Evolutionary conservation across 1,140 invertebrate genomes (phyloP), one percentile per base, ranked within the genome.

Genomic region (Plutomurus gul): DNA sequence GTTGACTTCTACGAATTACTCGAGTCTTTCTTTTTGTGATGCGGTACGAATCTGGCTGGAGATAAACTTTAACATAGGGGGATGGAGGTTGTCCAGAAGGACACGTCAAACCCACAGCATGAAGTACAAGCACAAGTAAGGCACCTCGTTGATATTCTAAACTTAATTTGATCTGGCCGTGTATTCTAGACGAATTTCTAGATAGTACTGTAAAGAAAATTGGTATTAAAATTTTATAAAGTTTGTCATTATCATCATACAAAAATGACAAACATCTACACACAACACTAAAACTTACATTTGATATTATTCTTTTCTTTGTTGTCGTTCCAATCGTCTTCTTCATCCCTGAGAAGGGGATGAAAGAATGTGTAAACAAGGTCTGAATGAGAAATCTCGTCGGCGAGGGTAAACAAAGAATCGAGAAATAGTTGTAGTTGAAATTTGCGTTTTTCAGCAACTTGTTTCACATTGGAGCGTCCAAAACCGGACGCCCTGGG

Each of bases 351-450:
- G 60, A 98, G 87, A 79, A 99, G 86, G 10, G 96, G 96, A 89
- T 99, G 97, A 86, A 99, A 98, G 88, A 99, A 99, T 0, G 97
- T 99, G 86, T 99, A 99, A 7, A 99, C 95, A 37, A 99, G 88
- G 87, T 97, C 95, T 37, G 95, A 97, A 89, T 99, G 95, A 0
- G 94, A 92, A 84, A 99, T 96, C 89, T 99, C 97, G 84, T 95
- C 92, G 11, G 95, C 92, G 85, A 96, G 91, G 84, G 89, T 89
- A 87, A 97, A 95, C 43, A 99, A 88, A 0, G 94, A 93, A 43
- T 91, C 89, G 2, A 99, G 88, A 87, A 99, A 99, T 78, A 90
- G 89, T 86, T 95, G 92, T 74, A 99, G 92, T 85, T 98, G 94
- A 13, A 90, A 87, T 84, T 93, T 92, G 56, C 97, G 90, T 85